Base-by-base conservation (phyloP, 1,140 invertebrate genomes). In the Caligus rogercresseyi region DNA sequence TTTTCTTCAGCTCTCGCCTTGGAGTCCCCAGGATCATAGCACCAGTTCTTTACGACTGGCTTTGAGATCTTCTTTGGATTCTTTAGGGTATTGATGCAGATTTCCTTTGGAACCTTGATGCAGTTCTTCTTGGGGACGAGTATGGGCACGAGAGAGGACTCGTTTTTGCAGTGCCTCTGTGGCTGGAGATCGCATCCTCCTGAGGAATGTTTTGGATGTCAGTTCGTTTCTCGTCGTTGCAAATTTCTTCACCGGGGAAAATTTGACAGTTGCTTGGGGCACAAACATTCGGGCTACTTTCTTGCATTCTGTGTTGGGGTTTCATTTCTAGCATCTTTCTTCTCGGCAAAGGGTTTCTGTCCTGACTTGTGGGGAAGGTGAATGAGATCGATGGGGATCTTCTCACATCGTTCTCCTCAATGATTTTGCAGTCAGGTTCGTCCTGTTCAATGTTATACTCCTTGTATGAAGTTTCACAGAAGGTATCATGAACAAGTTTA, bases 41-140 rank as follows among this genome's bases (percentile, higher is more conserved):
- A 43, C 31, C 31, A 43, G 7, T 43, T n/a, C 31, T 43, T 43
- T 7, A 43, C n/a, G n/a, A 43, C n/a, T 11, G 31, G 31, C n/a
- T 54, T 54, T 16, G 13, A 14, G 11, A 54, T 20, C 3, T 16
- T 3, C 19, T 20, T 54, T 3, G 53, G 53, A 20, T 54, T 54
- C 15, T n/a, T 54, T 54, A 14, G 13, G 4, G 53, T 20, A 54
- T 54, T 54, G 53, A 54, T 19, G 53, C 53, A 54, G 16, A 54
- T 16, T 19, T 54, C 53, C 16, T 54, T 54, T 13, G 53, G 53
- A 7, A 54, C 53, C 16, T 54, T 54, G 3, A 54, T 7, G 53
- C 53, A 54, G 16, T 54, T 54, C 13, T 11, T n/a, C 20, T 54
- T n/a, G 15, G n/a, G 15, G 53, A 51, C n/a, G 13, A 51, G 13